Base-by-base conservation (phyloP, 2,888 invertebrate species). In the Brachylomia viminalis region DNA sequence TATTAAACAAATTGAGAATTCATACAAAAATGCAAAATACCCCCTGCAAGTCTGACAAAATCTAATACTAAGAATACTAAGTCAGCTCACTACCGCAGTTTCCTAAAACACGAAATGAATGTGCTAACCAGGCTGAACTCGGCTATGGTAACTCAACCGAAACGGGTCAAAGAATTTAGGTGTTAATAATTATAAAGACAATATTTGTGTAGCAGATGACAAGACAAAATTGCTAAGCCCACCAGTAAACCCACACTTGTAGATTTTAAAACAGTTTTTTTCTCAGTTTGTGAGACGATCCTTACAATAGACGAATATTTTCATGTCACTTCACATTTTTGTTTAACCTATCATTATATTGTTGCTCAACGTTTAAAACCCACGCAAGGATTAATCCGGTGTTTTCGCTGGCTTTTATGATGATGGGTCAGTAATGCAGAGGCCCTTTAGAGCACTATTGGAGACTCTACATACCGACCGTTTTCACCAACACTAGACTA, bases 231-330 rank as follows among this genome's bases (percentile, higher is more conserved):
- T 66, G 52, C 54, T 69, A 59, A 79, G 15, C 83, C 86, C 84
- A 84, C 83, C 13, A 23, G 54, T 30, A 45, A 85, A 38, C 84
- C 84, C 84, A 84, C 84, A 83, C 84, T 62, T 47, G 10, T 13
- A 47, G 23, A 75, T 59, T 69, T 56, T 62, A 72, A 76, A 81
- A 76, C 69, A 77, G 79, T 79, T 85, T 84, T 85, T 83, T 78
- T 69, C 15, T 62, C 61, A 56, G 64, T 74, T 69, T 82, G 7
- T 23, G 52, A 54, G 64, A 23, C 54, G 49, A 58, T 82, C 70
- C 58, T 67, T 56, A 72, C 67, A 75, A 68, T 52, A 38, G 62
- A 75, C 54, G 38, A 84, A 80, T 75, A 47, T 42, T 45, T 64
- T 58, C 42, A 7, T 70, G 47, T 59, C 58, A 58, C 62, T 49